Percentiles rank a stretch among this genome's conserved stretches.
Conservation (phyloP, 2,797 vertebrate genomes). For the Poeciliopsis paucimaculata region DNA sequence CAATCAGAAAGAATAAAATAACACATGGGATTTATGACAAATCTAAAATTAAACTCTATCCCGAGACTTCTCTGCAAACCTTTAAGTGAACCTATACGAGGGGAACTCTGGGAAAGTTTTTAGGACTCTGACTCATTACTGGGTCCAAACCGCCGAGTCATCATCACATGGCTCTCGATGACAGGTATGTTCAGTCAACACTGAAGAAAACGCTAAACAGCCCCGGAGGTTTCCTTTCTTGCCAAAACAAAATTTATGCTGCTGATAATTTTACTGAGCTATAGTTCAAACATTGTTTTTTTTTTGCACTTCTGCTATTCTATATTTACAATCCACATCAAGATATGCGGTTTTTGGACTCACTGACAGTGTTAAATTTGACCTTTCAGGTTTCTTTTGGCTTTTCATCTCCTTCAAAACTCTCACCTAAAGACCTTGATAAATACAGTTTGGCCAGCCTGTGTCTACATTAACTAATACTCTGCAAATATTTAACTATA, state of each 20-base stretch:
- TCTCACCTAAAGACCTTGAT: conserved; percentile 13
- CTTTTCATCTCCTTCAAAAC: conserved; percentile 29
- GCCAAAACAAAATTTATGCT: conserved; percentile 18
- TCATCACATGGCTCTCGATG: conserved; percentile 31
- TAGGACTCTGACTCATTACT: conserved; percentile 46
- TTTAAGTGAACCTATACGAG: not conserved
- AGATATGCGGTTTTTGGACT: not conserved
- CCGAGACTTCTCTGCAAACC: conserved; percentile 13
- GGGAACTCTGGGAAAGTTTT: conserved; percentile 42
- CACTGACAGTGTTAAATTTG: not conserved
- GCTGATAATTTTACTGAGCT: not conserved
- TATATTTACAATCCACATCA: not conserved
- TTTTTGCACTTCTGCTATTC: not conserved
- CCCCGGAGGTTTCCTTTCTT: conserved; percentile 24
- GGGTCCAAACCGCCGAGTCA: conserved; percentile 46
- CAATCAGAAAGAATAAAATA: not conserved
- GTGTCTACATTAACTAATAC: conserved; percentile 60
- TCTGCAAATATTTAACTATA: conserved; percentile 75
- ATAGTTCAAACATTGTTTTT: not conserved
- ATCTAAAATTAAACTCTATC: not conserved
- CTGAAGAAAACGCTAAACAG: not conserved
- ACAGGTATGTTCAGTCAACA: conserved; percentile 32
- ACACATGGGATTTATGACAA: not conserved
- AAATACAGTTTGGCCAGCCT: conserved; percentile 30
- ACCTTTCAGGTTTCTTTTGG: not conserved